These are phyloP conservation scores for Triplophysa bombifrons DNA, from an alignment of 2,797 vertebrate genomes.

Conservation along the genomic window DNA sequence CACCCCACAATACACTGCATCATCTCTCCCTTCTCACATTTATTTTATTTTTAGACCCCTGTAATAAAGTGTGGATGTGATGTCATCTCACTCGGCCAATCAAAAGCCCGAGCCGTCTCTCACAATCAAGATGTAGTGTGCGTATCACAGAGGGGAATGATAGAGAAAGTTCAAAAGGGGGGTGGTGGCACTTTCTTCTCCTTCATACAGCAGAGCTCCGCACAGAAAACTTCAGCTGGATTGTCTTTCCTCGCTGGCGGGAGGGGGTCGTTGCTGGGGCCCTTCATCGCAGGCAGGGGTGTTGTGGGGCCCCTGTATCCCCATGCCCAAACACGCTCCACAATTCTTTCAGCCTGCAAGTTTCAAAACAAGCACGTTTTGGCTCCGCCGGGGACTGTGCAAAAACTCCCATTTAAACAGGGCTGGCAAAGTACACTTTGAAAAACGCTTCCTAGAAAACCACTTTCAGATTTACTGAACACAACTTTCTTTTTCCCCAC, in stretches of 20 bases:
- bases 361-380: conserved; percentile 47
- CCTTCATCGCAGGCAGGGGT: conserved; percentile 27
- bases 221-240: background rate
- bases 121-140: background rate
- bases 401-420: conserved; percentile 7
- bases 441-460: conserved; percentile 20
- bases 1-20: background rate
- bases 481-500: background rate
- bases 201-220: conserved; percentile 1
- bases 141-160: conserved; percentile 7
- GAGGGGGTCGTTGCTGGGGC: conserved; percentile 20
- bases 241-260: conserved; percentile 8
- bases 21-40: background rate
- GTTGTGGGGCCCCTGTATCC: conserved; percentile 38
- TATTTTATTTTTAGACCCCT: conserved; percentile 11
- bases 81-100: conserved; percentile 18
- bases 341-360: conserved; percentile 30
- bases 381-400: conserved; percentile 20
- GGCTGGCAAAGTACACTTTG: background rate
- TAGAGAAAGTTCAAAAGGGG: background rate
- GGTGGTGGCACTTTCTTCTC: conserved; percentile 13
- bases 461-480: background rate
- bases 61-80: conserved; percentile 1
- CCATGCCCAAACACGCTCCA: conserved; percentile 46
- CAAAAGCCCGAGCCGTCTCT: background rate